Evolutionary conservation across 2,113 vertebrate species (phyloP).

Genomic region (Ia io): DNA sequence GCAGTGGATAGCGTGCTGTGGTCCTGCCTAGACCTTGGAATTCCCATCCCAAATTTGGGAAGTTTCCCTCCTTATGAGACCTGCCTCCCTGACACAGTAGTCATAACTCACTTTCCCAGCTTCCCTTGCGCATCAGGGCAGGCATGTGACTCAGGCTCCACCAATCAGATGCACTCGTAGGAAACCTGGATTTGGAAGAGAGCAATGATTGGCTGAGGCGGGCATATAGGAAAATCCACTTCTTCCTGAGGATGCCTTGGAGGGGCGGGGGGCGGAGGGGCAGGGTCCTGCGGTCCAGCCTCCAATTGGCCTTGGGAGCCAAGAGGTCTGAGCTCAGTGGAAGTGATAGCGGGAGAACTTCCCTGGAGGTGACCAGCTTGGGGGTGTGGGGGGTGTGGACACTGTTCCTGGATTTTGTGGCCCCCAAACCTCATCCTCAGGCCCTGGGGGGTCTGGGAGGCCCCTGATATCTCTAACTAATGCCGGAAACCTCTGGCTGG

Average conservation of each 20-base stretch:
- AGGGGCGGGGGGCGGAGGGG: neutral
- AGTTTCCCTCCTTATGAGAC: neutral
- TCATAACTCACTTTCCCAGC: neutral
- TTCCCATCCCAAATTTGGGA: neutral
- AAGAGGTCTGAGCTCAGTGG: too few species aligned
- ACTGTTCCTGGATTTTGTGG: neutral
- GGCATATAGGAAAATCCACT: rapidly evolving
- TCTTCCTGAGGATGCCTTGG: neutral
- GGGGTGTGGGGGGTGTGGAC: neutral
- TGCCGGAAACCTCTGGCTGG: neutral
- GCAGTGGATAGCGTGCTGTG: rapidly evolving
- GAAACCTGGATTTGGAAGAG: neutral
- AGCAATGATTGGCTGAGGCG: neutral
- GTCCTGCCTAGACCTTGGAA: neutral
- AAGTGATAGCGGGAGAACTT: rapidly evolving
- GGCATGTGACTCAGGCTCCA: neutral
- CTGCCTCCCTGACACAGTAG: neutral
- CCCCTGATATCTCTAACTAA: too few species aligned
- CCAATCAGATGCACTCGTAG: neutral
- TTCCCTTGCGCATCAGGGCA: rapidly evolving
- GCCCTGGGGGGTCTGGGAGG: too few species aligned
- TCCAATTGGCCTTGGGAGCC: neutral
- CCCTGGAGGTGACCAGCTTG: neutral
- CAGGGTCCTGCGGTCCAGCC: neutral
- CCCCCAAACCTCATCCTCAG: neutral